These are phyloP conservation scores for Teleopsis dalmanni DNA, from an alignment of 1,140 invertebrate genomes.

Conservation along the genomic window DNA sequence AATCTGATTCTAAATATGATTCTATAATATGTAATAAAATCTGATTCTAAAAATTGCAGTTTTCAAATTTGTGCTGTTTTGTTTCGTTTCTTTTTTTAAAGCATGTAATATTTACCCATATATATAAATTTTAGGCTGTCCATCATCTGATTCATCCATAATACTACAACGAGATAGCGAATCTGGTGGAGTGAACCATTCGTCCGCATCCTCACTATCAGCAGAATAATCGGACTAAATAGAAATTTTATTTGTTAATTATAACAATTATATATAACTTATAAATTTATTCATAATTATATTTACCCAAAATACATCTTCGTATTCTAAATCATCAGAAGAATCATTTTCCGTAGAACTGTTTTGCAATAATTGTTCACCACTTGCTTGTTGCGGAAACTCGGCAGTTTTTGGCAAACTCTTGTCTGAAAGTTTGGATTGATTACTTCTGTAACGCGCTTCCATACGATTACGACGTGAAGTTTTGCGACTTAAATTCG, in stretches of 20 bases:
- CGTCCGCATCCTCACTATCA: constrained; percentile 23
- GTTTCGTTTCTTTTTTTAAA: neutral
- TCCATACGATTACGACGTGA: constrained; percentile 37
- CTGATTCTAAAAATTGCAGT: no score
- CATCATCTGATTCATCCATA: constrained; percentile 15
- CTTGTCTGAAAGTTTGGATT: constrained; percentile 4
- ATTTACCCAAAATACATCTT: constrained; percentile 23
- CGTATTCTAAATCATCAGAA: constrained; percentile 11
- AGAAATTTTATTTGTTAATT: neutral
- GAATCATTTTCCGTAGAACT: neutral
- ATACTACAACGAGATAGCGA: constrained; percentile 33
- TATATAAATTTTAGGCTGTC: constrained; percentile 26
- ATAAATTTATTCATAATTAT: neutral
- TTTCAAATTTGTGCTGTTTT: neutral
- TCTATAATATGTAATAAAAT: no score
- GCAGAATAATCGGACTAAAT: constrained; percentile 17
- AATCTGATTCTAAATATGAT: no score
- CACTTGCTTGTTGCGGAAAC: neutral
- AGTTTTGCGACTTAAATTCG: constrained; percentile 38
- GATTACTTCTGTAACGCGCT: constrained; percentile 19
- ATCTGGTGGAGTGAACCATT: constrained; percentile 50
- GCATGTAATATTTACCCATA: constrained; percentile 21
- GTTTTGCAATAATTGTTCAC: constrained; percentile 1
- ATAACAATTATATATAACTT: constrained; percentile 6
- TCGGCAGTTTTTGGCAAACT: no score